Conservation (phyloP, 1,140 invertebrate genomes). For the Maniola jurtina region DNA sequence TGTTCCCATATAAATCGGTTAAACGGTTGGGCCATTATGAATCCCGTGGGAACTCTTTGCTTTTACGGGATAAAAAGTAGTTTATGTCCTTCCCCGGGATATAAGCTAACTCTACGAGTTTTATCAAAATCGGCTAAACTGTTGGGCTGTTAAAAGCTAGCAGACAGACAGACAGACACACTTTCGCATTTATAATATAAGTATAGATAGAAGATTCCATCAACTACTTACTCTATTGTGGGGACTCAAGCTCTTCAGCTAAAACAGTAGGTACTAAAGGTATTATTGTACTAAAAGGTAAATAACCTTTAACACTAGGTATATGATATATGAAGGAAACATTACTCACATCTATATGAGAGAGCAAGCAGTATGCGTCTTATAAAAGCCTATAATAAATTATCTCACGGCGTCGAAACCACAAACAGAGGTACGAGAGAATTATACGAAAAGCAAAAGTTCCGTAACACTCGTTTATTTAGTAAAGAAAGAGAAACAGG, state of each 20-base stretch:
- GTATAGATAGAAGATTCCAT: too few relatives aligned
- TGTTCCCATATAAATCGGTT: too few relatives aligned
- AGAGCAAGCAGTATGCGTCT: conserved; percentile 4
- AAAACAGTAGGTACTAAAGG: background rate
- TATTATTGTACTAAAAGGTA: conserved; percentile 4
- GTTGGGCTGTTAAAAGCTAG: too few relatives aligned
- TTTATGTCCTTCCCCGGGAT: too few relatives aligned
- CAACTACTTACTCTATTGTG: background rate
- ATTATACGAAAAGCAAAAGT: conserved; percentile 15
- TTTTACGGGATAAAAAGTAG: too few relatives aligned
- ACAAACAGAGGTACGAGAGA: conserved; percentile 10
- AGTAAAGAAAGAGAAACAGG: background rate
- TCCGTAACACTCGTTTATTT: conserved; percentile 9
- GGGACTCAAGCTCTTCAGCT: background rate
- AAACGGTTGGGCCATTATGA: too few relatives aligned
- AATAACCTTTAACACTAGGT: conserved; percentile 7
- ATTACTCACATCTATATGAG: conserved; percentile 9
- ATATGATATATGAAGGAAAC: conserved; percentile 4
- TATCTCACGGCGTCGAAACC: conserved; percentile 12
- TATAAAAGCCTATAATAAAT: conserved; percentile 15
- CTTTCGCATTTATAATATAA: too few relatives aligned
- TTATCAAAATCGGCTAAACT: too few relatives aligned
- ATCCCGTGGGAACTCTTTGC: too few relatives aligned
- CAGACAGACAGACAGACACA: too few relatives aligned
- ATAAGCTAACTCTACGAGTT: too few relatives aligned